Evolutionary conservation across 2,797 vertebrate genomes (phyloP), one percentile per base, ranked within the genome.

Genomic region (Acipenser oxyrinchus): DNA sequence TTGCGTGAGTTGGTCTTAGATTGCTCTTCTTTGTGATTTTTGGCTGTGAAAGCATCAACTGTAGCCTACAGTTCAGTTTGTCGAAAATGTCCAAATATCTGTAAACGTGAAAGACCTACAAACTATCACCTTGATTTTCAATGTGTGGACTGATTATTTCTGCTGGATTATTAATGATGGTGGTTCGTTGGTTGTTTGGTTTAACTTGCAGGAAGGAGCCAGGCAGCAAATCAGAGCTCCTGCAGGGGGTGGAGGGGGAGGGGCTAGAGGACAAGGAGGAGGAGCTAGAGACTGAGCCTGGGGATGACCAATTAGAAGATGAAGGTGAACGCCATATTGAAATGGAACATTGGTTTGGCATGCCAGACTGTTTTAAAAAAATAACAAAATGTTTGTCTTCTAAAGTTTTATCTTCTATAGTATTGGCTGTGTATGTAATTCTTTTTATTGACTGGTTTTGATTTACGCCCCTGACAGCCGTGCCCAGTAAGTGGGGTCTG

Each of bases 401-500:
- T 18, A 18, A 18, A 18, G 18, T 2, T 18, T 37, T 37, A 37
- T 37, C 37, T 37, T 37, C 11, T 66, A n/a, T 48, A 18, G 63
- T 23, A 63, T 9, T 62, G 12, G 23, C 15, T 23, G 2, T 53
- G 3, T 48, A 18, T 48, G 8, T 51, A 12, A 8, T 12, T 68
- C 6, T 58, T 37, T 8, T 60, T 1, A 59, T 64, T 52, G 3
- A 48, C 49, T 49, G 9, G 9, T 10, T 18, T 3, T 65, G 11
- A 6, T 2, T 48, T 8, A 15, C 37, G 37, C 37, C 37, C 37
- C 37, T 37, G 37, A 4, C 37, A 37, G 37, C 37, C 1, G 53
- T 68, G 2, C 83, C 89, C 74, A 93, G 86, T 82, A 98, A 98
- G 50, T 99, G 96, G 96, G 93, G 90, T 3, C 84, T 99, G 75